These are phyloP conservation scores for Battus philenor DNA, from an alignment of 1,140 invertebrate species.

Conservation along the genomic window DNA sequence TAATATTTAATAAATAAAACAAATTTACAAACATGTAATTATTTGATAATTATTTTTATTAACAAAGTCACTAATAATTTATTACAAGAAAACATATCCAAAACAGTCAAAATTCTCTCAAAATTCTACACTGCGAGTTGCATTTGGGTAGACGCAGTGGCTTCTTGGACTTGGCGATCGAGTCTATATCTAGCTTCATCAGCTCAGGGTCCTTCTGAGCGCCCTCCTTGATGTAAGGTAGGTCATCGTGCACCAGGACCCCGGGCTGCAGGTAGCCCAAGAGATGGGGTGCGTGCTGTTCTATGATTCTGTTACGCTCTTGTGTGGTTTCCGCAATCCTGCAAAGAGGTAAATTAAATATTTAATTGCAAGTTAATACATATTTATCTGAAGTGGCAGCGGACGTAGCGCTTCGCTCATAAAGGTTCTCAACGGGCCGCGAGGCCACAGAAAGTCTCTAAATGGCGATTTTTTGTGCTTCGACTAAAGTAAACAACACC, in stretches of 20 bases:
- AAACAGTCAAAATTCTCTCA: conserved; percentile 37
- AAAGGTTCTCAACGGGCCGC: too few species aligned
- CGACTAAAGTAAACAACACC: too few species aligned
- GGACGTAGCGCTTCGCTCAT: too few species aligned
- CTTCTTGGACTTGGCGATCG: conserved; percentile 11
- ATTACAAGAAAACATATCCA: neutral
- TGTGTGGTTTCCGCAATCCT: conserved; percentile 43
- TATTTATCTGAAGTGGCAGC: neutral
- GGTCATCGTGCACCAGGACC: conserved; percentile 26
- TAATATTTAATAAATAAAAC: too few species aligned
- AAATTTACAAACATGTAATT: too few species aligned
- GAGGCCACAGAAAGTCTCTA: too few species aligned
- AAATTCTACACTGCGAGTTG: conserved; percentile 40
- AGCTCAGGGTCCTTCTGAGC: conserved; percentile 5
- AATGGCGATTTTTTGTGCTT: too few species aligned
- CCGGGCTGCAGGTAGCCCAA: conserved; percentile 49
- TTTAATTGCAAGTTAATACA: too few species aligned
- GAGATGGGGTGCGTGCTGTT: conserved; percentile 39
- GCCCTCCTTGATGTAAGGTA: conserved; percentile 18
- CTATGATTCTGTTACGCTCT: conserved; percentile 44
- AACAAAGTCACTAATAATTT: neutral
- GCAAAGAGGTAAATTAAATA: too few species aligned
- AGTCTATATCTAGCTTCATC: conserved; percentile 17
- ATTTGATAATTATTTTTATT: too few species aligned
- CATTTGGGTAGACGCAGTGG: conserved; percentile 33